Evolutionary conservation across 1,140 invertebrate genomes (phyloP).

Genomic region (Helicorthomorpha holstii): DNA sequence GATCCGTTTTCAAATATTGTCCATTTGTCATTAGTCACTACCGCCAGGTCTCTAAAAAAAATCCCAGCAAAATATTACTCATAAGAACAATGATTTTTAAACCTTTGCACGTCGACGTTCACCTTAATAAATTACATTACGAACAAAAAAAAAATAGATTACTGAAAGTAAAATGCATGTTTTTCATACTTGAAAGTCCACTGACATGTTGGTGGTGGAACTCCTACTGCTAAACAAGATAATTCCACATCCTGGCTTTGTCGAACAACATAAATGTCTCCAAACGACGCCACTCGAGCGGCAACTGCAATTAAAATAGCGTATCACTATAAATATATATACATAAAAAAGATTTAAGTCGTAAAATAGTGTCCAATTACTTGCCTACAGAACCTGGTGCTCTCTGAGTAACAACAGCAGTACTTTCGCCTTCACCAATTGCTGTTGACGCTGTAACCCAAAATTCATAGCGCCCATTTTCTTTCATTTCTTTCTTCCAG

Average conservation of each 20-base stretch:
- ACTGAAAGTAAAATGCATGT: not conserved
- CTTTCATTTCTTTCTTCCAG: not conserved
- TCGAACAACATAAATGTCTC: conserved; percentile 70
- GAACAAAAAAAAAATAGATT: too few species aligned
- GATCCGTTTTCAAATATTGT: not conserved
- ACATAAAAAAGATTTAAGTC: not conserved
- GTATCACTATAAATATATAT: not conserved
- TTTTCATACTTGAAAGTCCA: conserved; percentile 33
- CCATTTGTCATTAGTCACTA: not conserved
- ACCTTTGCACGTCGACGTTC: too few species aligned
- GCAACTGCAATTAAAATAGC: conserved; percentile 41
- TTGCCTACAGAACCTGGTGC: not conserved
- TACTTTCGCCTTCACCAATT: conserved; percentile 79
- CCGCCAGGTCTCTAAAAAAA: not conserved
- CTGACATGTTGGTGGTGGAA: conserved; percentile 65
- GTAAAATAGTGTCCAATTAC: not conserved
- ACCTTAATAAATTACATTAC: too few species aligned
- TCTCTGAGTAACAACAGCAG: conserved; percentile 31
- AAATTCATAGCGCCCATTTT: conserved; percentile 70
- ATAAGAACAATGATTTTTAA: too few species aligned
- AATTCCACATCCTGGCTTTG: conserved; percentile 81
- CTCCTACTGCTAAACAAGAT: conserved; percentile 75
- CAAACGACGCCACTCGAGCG: conserved; percentile 80
- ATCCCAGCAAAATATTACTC: too few species aligned
- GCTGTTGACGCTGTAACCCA: conserved; percentile 87